These are phyloP conservation scores for Brassicogethes aeneus DNA, from an alignment of 2,888 invertebrate species.

Conservation along the genomic window DNA sequence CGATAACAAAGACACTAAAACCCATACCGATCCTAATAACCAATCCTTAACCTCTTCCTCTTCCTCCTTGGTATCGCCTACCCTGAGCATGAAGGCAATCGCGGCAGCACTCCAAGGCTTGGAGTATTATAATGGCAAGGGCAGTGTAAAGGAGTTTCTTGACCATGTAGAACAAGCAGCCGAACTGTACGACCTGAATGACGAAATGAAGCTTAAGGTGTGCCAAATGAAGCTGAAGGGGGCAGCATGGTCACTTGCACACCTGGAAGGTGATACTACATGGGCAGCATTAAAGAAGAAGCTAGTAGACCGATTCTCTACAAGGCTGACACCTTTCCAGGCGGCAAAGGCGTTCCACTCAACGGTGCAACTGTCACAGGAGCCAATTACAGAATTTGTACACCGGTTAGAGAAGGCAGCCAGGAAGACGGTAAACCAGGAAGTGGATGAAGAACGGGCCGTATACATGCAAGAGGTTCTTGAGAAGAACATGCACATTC, in stretches of 20 bases:
- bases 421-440: no score
- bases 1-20: no score
- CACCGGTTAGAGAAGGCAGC: no score
- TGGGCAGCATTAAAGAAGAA: not conserved
- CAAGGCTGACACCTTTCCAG: not conserved
- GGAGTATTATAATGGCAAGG: not conserved
- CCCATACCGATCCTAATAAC: no score
- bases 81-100: no score
- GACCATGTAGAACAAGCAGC: not conserved
- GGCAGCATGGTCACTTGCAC: not conserved
- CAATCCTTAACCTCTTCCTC: no score
- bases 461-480: not conserved
- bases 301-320: not conserved
- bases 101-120: not conserved
- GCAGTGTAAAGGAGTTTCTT: not conserved
- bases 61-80: no score
- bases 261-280: not conserved
- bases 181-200: conserved; percentile 1
- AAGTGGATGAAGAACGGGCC: no score
- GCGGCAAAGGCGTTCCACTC: not conserved
- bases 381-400: not conserved
- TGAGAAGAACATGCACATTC: not conserved
- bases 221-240: not conserved
- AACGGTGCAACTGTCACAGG: not conserved
- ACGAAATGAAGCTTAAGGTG: not conserved